These are phyloP conservation scores for Leucoraja erinaceus DNA, from an alignment of 2,113 vertebrate genomes.

Conservation along the genomic window DNA sequence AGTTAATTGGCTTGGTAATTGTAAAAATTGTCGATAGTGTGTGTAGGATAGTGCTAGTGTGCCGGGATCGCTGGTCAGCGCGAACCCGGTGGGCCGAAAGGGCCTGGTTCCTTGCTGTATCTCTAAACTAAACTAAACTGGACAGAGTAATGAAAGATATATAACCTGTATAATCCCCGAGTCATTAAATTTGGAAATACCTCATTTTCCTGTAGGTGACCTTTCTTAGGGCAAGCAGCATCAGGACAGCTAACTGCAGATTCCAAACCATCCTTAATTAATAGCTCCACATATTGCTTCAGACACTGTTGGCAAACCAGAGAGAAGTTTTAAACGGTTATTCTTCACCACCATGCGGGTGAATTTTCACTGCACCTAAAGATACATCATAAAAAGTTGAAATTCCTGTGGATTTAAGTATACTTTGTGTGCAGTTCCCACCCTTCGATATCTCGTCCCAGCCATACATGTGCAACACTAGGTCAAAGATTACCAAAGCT, in stretches of 20 bases:
- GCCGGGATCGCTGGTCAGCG: too few species aligned
- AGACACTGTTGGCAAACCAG: constrained; percentile 72
- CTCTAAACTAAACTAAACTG: background rate
- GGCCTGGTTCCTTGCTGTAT: too few species aligned
- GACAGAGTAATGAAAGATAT: background rate
- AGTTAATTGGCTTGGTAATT: too few species aligned
- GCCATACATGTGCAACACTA: too few species aligned
- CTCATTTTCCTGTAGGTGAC: constrained; percentile 90
- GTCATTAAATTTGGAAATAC: constrained; percentile 48
- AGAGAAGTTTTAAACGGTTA: background rate
- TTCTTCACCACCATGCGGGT: background rate
- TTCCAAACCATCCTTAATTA: constrained; percentile 96
- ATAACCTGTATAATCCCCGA: background rate
- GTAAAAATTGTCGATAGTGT: too few species aligned
- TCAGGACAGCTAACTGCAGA: constrained; percentile 94
- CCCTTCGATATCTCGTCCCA: too few species aligned
- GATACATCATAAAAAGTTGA: background rate
- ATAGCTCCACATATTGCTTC: constrained; percentile 95
- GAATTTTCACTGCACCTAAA: background rate
- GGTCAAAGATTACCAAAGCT: background rate
- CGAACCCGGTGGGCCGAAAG: too few species aligned
- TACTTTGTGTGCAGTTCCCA: background rate
- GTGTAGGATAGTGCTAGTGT: too few species aligned
- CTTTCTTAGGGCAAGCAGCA: constrained; percentile 87
- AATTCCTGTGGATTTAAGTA: background rate